Percentiles rank a stretch among this genome's conserved stretches.
Conservation (phyloP, 1,140 invertebrate species). For the Cataglyphis hispanica region DNA sequence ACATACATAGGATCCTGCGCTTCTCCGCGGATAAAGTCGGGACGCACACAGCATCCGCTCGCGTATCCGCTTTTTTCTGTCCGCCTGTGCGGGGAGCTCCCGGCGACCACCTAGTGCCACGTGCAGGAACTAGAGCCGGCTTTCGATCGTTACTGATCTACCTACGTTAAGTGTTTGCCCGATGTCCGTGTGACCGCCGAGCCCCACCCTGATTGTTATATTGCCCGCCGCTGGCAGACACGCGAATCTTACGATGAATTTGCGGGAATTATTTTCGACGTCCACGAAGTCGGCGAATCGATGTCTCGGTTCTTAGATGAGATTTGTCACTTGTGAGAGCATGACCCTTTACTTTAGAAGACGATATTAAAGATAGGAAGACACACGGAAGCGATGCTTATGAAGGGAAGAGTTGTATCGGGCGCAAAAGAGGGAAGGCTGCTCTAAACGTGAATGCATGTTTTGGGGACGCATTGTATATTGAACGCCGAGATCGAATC, state of each 20-base stretch:
- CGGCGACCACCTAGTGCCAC: constrained; percentile 77
- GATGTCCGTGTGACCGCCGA: constrained; percentile 65
- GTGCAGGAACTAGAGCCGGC: constrained; percentile 73
- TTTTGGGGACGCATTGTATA: constrained; percentile 10
- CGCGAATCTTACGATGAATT: constrained; percentile 38
- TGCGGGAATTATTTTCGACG: constrained; percentile 12
- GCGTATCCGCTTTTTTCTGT: constrained; percentile 61
- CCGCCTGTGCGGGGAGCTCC: constrained; percentile 51
- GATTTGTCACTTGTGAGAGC: neutral
- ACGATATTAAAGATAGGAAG: neutral
- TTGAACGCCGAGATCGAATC: constrained; percentile 18
- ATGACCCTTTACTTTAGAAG: neutral
- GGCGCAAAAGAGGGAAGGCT: neutral
- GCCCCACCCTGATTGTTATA: constrained; percentile 74
- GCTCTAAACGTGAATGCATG: neutral
- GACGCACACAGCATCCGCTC: constrained; percentile 52
- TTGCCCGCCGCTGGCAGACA: constrained; percentile 1
- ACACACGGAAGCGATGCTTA: neutral
- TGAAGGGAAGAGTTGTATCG: neutral
- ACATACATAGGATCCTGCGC: neutral
- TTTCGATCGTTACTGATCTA: constrained; percentile 80
- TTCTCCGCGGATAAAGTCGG: constrained; percentile 62
- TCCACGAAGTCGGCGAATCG: constrained; percentile 30
- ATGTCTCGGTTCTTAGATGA: neutral
- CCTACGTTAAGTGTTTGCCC: constrained; percentile 76